Evolutionary conservation across 2,113 vertebrate genomes (phyloP).

Genomic region (Condylura cristata): DNA sequence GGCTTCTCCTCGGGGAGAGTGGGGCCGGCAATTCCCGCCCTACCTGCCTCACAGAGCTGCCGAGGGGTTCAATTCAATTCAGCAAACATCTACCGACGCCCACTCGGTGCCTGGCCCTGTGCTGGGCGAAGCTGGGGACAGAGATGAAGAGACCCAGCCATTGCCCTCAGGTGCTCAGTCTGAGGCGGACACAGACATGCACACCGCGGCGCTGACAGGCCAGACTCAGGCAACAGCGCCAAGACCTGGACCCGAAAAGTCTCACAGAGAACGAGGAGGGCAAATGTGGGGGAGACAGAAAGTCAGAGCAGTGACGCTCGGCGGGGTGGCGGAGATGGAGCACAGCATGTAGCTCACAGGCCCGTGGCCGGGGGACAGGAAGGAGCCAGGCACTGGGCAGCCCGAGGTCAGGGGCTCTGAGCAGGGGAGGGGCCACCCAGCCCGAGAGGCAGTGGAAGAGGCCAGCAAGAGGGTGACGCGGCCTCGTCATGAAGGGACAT

Average conservation of each 20-base stretch:
- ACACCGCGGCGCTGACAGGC: not conserved
- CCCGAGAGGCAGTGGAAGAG: not conserved
- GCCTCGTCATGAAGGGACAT: not conserved
- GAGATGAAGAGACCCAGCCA: slow-evolving; percentile 40
- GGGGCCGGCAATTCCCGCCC: slow-evolving; percentile 55
- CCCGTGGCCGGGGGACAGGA: not conserved
- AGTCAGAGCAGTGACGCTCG: not conserved
- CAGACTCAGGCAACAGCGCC: not conserved
- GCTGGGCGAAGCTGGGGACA: slow-evolving; percentile 70
- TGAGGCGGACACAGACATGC: slow-evolving; percentile 49
- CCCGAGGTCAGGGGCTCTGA: not conserved
- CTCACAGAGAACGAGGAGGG: not conserved
- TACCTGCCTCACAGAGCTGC: slow-evolving; percentile 80
- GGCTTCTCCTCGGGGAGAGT: slow-evolving; percentile 45
- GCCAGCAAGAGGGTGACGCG: not conserved
- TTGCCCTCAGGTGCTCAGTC: slow-evolving; percentile 51
- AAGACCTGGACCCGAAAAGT: not conserved
- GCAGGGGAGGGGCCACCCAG: not conserved
- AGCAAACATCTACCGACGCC: slow-evolving; percentile 79
- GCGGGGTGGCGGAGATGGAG: not conserved
- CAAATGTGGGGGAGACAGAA: not conserved
- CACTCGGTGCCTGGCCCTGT: slow-evolving; percentile 74
- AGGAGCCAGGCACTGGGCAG: not conserved
- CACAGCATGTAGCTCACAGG: not conserved
- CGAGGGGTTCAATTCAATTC: slow-evolving; percentile 76